Evolutionary conservation across 2,888 invertebrate species (phyloP).

Genomic region (Perdita meconis): DNA sequence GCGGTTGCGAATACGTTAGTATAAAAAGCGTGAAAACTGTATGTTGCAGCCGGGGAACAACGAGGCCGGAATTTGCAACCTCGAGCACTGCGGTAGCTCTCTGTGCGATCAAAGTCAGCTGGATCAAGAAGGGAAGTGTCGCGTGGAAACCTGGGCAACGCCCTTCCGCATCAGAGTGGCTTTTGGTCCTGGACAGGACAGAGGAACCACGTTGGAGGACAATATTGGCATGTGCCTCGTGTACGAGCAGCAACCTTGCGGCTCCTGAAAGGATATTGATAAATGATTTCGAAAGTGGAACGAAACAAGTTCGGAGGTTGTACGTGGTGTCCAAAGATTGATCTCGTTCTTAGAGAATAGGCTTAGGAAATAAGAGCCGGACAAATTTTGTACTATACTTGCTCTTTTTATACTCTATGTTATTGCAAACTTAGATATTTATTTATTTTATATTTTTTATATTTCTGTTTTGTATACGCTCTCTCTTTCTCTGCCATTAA

Average conservation of each 20-base stretch:
- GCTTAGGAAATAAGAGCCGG: too few relatives aligned
- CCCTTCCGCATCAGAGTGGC: constrained; percentile 92
- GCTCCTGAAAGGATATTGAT: constrained; percentile 71
- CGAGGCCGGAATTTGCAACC: constrained; percentile 89
- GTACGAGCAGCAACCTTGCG: constrained; percentile 90
- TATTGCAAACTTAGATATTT: too few relatives aligned
- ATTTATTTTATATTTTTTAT: too few relatives aligned
- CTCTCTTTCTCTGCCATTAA: too few relatives aligned
- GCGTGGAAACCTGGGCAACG: constrained; percentile 90
- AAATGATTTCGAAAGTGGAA: background rate
- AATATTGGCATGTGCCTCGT: constrained; percentile 92
- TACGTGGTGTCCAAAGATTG: constrained; percentile 1
- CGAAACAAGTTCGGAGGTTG: constrained; percentile 1
- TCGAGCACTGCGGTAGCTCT: constrained; percentile 91
- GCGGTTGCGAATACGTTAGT: too few relatives aligned
- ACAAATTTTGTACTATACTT: too few relatives aligned
- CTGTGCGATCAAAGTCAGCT: constrained; percentile 87
- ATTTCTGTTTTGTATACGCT: too few relatives aligned
- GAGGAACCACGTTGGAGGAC: constrained; percentile 88
- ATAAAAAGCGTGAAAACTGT: constrained; percentile 9
- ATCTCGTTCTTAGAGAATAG: background rate
- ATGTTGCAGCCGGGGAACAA: constrained; percentile 86
- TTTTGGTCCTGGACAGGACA: constrained; percentile 89
- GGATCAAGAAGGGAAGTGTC: constrained; percentile 85
- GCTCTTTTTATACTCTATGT: too few relatives aligned